phyloP scores from a whole-genome alignment of 92 coral and sea anemone genomes.

The Anthopleura xanthogrammica region DNA sequence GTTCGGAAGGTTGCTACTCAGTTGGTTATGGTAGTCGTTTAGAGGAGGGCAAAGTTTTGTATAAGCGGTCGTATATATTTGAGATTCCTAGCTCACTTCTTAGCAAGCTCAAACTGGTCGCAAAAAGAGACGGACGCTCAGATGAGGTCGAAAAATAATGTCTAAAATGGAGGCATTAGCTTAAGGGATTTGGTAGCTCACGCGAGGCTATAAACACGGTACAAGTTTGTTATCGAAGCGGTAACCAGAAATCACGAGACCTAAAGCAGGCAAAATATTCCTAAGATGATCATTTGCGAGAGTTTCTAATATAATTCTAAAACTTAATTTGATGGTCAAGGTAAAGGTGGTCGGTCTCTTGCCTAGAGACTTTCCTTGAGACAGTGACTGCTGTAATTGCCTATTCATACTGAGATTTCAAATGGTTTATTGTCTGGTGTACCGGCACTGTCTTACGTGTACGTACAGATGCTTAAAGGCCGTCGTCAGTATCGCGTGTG shows the following conservation, averaged over 20 bases:
- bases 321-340: neutral
- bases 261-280: too few relatives aligned
- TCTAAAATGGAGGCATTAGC: neutral
- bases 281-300: neutral
- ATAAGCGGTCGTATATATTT: too few relatives aligned
- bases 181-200: neutral
- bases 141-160: too few relatives aligned
- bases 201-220: neutral
- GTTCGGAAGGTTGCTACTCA: too few relatives aligned
- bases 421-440: neutral
- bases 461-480: neutral
- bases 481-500: conserved; percentile 8
- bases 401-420: neutral
- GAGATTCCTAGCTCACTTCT: too few relatives aligned
- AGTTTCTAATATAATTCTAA: neutral
- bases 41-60: too few relatives aligned
- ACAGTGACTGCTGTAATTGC: neutral
- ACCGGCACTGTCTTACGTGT: neutral
- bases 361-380: neutral
- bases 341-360: neutral
- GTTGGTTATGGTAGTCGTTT: too few relatives aligned
- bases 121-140: too few relatives aligned
- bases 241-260: too few relatives aligned
- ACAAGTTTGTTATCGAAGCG: too few relatives aligned
- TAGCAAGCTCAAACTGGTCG: too few relatives aligned